phyloP scores from a whole-genome alignment of 2,888 invertebrate genomes.

The Spilosoma lubricipeda region DNA sequence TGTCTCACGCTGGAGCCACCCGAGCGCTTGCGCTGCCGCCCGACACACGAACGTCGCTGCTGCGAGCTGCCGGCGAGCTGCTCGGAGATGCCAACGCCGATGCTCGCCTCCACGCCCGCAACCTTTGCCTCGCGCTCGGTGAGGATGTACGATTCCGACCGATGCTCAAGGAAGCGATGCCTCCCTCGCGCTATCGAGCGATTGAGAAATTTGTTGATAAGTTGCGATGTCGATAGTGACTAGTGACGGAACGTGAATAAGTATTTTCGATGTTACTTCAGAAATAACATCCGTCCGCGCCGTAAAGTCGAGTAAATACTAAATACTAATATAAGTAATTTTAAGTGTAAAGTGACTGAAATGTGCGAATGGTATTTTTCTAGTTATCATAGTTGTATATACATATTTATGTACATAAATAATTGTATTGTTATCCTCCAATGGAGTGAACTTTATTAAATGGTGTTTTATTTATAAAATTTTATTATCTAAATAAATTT shows the following conservation, averaged over 20 bases:
- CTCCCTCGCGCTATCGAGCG: slow-evolving; percentile 91
- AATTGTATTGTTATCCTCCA: slow-evolving; percentile 69
- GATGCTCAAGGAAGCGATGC: slow-evolving; percentile 92
- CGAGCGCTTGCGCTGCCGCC: slow-evolving; percentile 90
- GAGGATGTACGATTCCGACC: slow-evolving; percentile 91
- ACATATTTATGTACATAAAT: slow-evolving; percentile 41
- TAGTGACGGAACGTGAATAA: slow-evolving; percentile 48
- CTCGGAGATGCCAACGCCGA: slow-evolving; percentile 95
- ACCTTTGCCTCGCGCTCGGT: slow-evolving; percentile 90
- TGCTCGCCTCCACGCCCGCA: slow-evolving; percentile 92
- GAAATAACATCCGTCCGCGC: neutral
- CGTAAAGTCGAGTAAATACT: too few relatives aligned
- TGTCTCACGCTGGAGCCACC: slow-evolving; percentile 91
- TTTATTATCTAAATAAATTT: slow-evolving; percentile 51
- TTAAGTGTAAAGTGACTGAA: slow-evolving; percentile 66
- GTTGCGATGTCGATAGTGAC: slow-evolving; percentile 71
- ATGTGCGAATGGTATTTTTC: slow-evolving; percentile 79
- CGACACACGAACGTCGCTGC: slow-evolving; percentile 92
- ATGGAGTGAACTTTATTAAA: slow-evolving; percentile 64
- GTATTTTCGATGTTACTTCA: neutral
- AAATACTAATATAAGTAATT: too few relatives aligned
- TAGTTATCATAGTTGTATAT: slow-evolving; percentile 50
- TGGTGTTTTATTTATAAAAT: slow-evolving; percentile 48
- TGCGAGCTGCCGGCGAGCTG: slow-evolving; percentile 93
- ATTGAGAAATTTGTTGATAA: slow-evolving; percentile 93